Conservation (phyloP, 2,113 vertebrate genomes). For the Phylloscopus trochiloides region DNA sequence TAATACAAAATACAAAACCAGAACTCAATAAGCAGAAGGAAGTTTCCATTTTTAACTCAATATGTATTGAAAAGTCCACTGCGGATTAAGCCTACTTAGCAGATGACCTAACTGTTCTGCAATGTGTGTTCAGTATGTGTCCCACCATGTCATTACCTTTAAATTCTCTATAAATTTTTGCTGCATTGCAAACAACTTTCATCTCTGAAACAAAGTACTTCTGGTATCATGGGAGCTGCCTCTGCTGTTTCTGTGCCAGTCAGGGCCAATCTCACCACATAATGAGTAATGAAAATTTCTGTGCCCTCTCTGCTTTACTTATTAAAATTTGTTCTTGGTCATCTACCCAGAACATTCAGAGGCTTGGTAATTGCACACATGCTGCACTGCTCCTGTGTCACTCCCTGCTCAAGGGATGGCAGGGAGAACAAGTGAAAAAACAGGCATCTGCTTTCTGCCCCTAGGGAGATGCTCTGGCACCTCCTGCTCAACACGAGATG, state of each 20-base stretch:
- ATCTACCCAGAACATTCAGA: background rate
- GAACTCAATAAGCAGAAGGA: background rate
- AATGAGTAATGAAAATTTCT: background rate
- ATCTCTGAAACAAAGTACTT: background rate
- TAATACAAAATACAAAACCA: background rate
- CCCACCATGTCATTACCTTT: background rate
- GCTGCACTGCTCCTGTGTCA: fast-evolving
- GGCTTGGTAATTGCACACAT: background rate
- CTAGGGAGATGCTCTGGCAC: background rate
- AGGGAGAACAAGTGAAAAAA: background rate
- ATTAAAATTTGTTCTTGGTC: background rate
- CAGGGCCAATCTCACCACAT: background rate
- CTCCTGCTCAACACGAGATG: background rate
- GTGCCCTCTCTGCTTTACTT: background rate
- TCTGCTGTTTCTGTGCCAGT: background rate
- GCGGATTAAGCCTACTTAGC: background rate
- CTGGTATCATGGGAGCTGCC: background rate
- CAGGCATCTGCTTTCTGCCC: background rate
- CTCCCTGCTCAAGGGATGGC: background rate
- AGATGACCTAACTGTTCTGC: background rate
- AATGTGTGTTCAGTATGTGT: background rate
- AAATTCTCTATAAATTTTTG: background rate
- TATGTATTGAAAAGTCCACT: background rate
- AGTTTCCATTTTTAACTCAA: background rate
- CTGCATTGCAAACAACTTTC: background rate